phyloP scores from a whole-genome alignment of 2,888 invertebrate genomes.

The Xestia xanthographa region DNA sequence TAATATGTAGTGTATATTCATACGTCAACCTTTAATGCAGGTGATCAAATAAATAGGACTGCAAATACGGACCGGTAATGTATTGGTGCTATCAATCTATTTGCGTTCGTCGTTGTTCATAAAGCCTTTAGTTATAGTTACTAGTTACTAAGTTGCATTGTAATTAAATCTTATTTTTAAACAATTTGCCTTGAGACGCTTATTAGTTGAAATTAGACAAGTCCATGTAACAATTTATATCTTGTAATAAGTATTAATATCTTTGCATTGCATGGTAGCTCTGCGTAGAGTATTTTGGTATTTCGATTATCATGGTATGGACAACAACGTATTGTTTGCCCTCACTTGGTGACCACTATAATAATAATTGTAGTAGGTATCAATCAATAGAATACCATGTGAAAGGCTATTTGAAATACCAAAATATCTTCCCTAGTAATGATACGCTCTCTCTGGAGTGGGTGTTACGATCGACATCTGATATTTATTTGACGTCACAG shows the following conservation, averaged over 20 bases:
- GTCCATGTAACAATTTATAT: not conserved
- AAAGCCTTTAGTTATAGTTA: not conserved
- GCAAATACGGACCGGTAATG: constrained; percentile 43
- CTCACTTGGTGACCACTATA: not conserved
- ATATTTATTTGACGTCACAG: not conserved
- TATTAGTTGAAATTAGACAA: not conserved
- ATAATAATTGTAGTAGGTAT: not conserved
- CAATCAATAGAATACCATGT: not conserved
- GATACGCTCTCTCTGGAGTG: no score
- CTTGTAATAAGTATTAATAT: not conserved
- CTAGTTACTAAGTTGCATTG: constrained; percentile 1
- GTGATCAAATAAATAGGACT: constrained; percentile 47
- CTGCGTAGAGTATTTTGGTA: not conserved
- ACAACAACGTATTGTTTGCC: not conserved
- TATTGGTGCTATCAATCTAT: constrained; percentile 23
- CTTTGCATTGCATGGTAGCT: constrained; percentile 3
- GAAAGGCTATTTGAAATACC: not conserved
- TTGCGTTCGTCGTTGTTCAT: constrained; percentile 9
- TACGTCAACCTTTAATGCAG: constrained; percentile 36
- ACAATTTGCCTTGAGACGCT: not conserved
- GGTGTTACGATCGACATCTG: not conserved
- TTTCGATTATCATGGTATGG: not conserved
- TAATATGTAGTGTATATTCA: constrained; percentile 8
- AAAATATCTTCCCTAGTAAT: no score
- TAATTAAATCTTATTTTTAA: constrained; percentile 1